These are phyloP conservation scores for Hymenochirus boettgeri DNA, from an alignment of 2,113 vertebrate genomes.

Conservation along the genomic window DNA sequence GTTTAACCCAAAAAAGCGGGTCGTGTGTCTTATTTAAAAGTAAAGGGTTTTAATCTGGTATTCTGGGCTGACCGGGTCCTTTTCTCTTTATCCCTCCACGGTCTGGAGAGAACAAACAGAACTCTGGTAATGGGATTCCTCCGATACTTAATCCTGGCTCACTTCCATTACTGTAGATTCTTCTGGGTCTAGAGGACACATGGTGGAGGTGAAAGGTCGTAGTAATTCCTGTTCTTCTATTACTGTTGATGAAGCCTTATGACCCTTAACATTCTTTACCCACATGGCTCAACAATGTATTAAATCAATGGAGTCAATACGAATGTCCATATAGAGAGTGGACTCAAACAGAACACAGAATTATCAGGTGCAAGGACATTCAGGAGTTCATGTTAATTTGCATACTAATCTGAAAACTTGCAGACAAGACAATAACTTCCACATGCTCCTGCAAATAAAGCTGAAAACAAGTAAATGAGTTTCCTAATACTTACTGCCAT, in stretches of 20 bases:
- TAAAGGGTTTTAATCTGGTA: too few species aligned
- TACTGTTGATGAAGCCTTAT: slow-evolving; percentile 4
- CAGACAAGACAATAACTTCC: background rate
- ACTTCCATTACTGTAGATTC: background rate
- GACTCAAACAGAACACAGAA: background rate
- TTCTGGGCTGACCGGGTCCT: too few species aligned
- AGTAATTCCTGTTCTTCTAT: background rate
- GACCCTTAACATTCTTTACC: background rate
- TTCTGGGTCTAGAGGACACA: background rate
- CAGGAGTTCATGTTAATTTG: background rate
- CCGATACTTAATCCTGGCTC: too few species aligned
- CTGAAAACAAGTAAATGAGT: background rate
- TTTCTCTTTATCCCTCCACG: too few species aligned
- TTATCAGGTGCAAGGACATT: background rate
- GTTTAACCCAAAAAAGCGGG: too few species aligned
- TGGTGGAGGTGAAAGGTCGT: background rate
- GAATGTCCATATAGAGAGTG: slow-evolving; percentile 3
- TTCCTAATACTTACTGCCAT: background rate
- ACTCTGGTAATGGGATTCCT: too few species aligned
- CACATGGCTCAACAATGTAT: background rate
- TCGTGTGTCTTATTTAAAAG: too few species aligned
- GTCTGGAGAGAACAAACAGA: too few species aligned
- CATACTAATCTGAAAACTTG: background rate
- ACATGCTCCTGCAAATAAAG: background rate
- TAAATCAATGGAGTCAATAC: background rate